These are phyloP conservation scores for Trachelipus rathkii DNA, from an alignment of 1,140 invertebrate genomes.

Conservation along the genomic window DNA sequence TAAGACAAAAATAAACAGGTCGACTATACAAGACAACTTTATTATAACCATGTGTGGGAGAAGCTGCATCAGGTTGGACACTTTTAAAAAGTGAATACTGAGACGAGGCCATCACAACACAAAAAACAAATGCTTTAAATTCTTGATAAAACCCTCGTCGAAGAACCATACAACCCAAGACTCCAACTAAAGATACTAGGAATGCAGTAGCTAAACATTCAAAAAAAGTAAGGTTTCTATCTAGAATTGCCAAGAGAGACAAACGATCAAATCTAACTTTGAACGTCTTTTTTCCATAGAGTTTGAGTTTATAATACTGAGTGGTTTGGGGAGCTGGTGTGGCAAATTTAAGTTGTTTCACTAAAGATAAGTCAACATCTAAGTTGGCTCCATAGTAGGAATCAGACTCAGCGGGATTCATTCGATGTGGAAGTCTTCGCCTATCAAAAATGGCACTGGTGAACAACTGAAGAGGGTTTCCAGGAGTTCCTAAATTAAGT, in stretches of 20 bases:
- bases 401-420: conserved; percentile 3
- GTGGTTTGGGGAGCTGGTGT: conserved; percentile 57
- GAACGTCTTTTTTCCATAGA: conserved; percentile 51
- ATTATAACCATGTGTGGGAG: conserved; percentile 97
- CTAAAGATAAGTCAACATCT: conserved; percentile 46
- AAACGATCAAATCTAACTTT: conserved; percentile 83
- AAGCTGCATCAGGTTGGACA: conserved; percentile 97
- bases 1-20: conserved; percentile 92
- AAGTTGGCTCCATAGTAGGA: conserved; percentile 45
- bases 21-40: conserved; percentile 86
- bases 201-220: conserved; percentile 81
- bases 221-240: conserved; percentile 78
- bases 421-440: conserved; percentile 32
- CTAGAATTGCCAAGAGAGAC: conserved; percentile 83
- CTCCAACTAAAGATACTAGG: conserved; percentile 78
- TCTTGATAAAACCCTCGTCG: conserved; percentile 84
- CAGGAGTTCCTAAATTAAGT: conserved; percentile 34
- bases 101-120: conserved; percentile 92
- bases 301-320: conserved; percentile 79
- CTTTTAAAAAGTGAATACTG: conserved; percentile 97
- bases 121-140: conserved; percentile 88
- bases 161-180: conserved; percentile 77
- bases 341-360: conserved; percentile 43
- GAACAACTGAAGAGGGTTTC: conserved; percentile 46
- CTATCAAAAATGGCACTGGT: conserved; percentile 45